These are phyloP conservation scores for Salmo trutta DNA, from an alignment of 2,797 vertebrate species.

Conservation along the genomic window DNA sequence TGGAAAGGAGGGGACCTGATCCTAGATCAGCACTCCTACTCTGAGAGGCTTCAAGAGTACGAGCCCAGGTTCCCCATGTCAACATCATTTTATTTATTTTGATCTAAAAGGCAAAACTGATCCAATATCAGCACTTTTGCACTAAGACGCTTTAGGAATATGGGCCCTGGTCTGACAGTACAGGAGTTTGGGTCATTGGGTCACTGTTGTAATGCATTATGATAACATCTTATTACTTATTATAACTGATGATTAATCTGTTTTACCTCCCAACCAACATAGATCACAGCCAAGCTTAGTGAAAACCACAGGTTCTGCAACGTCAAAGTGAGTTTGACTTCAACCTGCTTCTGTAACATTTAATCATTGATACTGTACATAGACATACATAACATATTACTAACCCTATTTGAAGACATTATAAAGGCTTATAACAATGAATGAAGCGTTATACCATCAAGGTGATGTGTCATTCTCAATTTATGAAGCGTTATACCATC, in stretches of 20 bases:
- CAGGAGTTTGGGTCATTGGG: background rate
- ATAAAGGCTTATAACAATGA: background rate
- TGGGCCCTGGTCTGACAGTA: background rate
- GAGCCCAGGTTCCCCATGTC: too few relatives aligned
- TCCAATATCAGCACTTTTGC: background rate
- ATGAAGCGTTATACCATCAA: background rate
- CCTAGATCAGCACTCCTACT: too few relatives aligned
- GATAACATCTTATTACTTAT: background rate
- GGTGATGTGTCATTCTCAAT: background rate
- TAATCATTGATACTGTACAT: background rate
- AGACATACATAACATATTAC: too few relatives aligned
- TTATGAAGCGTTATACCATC: background rate
- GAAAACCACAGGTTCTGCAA: constrained; percentile 78
- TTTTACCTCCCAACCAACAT: constrained; percentile 23
- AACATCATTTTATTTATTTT: background rate
- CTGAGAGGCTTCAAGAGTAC: too few relatives aligned
- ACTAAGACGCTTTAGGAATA: background rate
- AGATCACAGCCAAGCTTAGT: constrained; percentile 64
- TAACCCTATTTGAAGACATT: background rate
- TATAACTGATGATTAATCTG: background rate
- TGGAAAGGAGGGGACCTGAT: too few relatives aligned
- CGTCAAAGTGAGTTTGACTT: constrained; percentile 77
- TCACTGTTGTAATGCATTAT: background rate
- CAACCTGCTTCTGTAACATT: background rate
- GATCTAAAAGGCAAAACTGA: background rate